A percentile compares a stretch with the other conserved stretches of the same genome.
Conservation (phyloP, 2,113 vertebrate species). For the Strix aluco region DNA sequence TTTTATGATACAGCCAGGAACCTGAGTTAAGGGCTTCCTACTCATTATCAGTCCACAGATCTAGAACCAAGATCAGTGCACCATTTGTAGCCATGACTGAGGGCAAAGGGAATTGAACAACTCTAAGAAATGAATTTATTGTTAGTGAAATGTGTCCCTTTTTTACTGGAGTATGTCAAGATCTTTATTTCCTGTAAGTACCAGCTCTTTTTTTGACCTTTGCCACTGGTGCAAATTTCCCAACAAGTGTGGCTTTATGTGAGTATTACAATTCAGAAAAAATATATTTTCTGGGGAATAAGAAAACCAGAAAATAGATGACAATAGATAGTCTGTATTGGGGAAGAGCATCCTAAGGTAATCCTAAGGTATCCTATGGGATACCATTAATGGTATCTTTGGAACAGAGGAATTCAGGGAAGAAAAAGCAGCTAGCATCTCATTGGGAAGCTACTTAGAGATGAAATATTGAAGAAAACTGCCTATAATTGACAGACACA, state of each 20-base stretch:
- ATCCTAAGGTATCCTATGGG: not conserved
- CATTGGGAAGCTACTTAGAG: not conserved
- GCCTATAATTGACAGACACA: not conserved
- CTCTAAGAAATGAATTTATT: not conserved
- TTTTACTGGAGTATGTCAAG: not conserved
- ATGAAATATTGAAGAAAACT: not conserved
- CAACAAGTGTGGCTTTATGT: not conserved
- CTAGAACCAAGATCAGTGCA: not conserved
- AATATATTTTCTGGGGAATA: not conserved
- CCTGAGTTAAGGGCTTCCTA: not conserved
- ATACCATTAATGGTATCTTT: not conserved
- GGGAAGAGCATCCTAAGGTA: not conserved
- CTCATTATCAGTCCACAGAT: not conserved
- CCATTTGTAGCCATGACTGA: not conserved
- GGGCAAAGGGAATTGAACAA: not conserved
- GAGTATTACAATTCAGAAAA: not conserved
- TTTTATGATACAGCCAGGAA: not conserved
- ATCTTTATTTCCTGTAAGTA: not conserved
- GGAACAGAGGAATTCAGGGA: not conserved
- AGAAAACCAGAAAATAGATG: not conserved
- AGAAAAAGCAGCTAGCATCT: not conserved
- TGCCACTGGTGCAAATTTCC: not conserved
- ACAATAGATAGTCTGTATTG: not conserved
- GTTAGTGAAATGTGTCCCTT: not conserved
- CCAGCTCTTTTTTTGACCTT: not conserved